These are phyloP conservation scores for Alligator sinensis DNA, from an alignment of 2,113 vertebrate species.

Conservation along the genomic window DNA sequence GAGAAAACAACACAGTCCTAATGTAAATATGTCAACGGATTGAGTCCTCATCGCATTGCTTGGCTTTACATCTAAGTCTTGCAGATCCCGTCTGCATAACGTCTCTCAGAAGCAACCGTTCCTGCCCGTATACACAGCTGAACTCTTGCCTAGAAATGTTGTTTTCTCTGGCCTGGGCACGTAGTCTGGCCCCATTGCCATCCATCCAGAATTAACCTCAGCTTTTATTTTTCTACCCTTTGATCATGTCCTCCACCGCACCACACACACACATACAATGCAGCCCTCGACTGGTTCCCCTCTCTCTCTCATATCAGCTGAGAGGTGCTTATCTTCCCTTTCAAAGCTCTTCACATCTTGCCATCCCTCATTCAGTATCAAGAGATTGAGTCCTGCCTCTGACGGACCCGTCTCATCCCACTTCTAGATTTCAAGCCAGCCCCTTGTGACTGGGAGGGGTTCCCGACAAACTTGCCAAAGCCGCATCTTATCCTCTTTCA, in stretches of 20 bases:
- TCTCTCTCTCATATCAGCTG: not conserved
- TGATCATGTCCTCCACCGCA: not conserved
- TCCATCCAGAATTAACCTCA: not conserved
- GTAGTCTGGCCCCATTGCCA: not conserved
- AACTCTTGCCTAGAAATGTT: not conserved
- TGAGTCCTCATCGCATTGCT: not conserved
- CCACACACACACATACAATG: not conserved
- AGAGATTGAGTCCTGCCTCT: not conserved
- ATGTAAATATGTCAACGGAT: not conserved
- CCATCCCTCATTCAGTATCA: not conserved
- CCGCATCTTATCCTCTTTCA: too few species aligned
- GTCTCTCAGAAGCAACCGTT: not conserved
- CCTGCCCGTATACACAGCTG: not conserved
- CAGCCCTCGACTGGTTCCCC: not conserved
- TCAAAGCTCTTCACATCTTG: constrained; percentile 9
- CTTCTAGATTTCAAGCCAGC: not conserved
- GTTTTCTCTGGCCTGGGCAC: constrained; percentile 2
- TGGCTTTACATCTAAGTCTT: not conserved
- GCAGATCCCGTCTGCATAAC: not conserved
- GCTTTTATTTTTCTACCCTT: not conserved
- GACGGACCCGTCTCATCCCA: not conserved
- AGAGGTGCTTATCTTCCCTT: not conserved
- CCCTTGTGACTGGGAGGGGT: too few species aligned
- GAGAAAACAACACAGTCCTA: not conserved
- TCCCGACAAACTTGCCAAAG: too few species aligned